Conservation (phyloP, 2,888 invertebrate species). For the Synergus umbraculus region DNA sequence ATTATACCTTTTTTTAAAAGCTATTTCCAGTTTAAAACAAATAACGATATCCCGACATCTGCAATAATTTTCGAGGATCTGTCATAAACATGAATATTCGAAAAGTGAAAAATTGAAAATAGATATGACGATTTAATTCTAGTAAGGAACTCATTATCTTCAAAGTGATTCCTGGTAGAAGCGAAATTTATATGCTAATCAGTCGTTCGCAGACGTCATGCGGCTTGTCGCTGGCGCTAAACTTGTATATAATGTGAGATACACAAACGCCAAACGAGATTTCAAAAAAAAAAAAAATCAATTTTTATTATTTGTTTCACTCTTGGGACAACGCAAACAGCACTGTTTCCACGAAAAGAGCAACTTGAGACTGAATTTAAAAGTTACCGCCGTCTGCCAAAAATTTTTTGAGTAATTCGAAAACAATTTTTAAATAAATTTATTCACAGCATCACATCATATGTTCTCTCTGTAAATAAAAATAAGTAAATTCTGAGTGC, state of each 20-base stretch:
- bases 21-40: too few relatives aligned
- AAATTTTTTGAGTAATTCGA: too few relatives aligned
- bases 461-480: too few relatives aligned
- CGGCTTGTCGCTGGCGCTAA: neutral
- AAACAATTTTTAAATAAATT: too few relatives aligned
- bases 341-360: neutral
- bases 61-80: neutral
- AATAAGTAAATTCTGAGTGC: neutral
- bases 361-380: neutral
- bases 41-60: too few relatives aligned
- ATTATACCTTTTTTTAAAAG: too few relatives aligned
- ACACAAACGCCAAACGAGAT: neutral
- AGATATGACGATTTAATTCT: neutral
- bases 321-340: neutral
- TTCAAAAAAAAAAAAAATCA: neutral
- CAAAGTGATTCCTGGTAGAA: slow-evolving; percentile 6
- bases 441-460: too few relatives aligned
- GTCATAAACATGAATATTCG: neutral
- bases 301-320: neutral
- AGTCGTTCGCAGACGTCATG: neutral
- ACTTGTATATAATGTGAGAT: neutral
- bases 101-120: neutral
- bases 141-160: neutral
- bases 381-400: too few relatives aligned
- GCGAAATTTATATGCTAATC: slow-evolving; percentile 5